Evolutionary conservation across 2,888 invertebrate genomes (phyloP).

Genomic region (Leucoma salicis): DNA sequence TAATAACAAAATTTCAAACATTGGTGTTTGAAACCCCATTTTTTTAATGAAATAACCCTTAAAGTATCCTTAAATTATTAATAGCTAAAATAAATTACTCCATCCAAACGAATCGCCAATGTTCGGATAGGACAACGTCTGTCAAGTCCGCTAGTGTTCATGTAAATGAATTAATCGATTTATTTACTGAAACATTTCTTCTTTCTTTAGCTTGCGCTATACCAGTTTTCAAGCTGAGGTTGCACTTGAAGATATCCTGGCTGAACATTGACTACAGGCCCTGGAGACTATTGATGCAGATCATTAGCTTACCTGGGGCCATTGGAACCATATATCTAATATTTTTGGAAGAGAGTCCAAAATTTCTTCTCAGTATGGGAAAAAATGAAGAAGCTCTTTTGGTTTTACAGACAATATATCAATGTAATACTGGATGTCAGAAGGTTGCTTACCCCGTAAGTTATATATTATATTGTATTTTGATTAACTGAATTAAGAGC

Average conservation of each 20-base stretch:
- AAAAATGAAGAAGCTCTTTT: constrained; percentile 79
- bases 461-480: constrained; percentile 4
- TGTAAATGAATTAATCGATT: too few relatives aligned
- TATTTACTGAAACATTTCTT: too few relatives aligned
- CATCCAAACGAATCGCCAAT: too few relatives aligned
- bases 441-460: constrained; percentile 48
- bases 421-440: constrained; percentile 43
- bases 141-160: too few relatives aligned
- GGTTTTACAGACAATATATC: constrained; percentile 48
- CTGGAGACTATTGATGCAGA: constrained; percentile 87
- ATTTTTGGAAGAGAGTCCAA: constrained; percentile 88
- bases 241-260: constrained; percentile 56
- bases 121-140: too few relatives aligned
- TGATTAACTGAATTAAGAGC: not conserved
- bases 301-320: constrained; percentile 84
- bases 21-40: too few relatives aligned
- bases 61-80: too few relatives aligned
- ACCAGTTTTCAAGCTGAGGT: constrained; percentile 49
- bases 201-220: constrained; percentile 51
- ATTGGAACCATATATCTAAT: constrained; percentile 80
- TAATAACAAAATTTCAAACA: too few relatives aligned
- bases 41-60: too few relatives aligned
- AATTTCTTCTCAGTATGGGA: constrained; percentile 85
- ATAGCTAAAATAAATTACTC: too few relatives aligned
- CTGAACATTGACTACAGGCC: constrained; percentile 82